Evolutionary conservation across 2,113 vertebrate species (phyloP).

Genomic region (Turdus rufiventris): DNA sequence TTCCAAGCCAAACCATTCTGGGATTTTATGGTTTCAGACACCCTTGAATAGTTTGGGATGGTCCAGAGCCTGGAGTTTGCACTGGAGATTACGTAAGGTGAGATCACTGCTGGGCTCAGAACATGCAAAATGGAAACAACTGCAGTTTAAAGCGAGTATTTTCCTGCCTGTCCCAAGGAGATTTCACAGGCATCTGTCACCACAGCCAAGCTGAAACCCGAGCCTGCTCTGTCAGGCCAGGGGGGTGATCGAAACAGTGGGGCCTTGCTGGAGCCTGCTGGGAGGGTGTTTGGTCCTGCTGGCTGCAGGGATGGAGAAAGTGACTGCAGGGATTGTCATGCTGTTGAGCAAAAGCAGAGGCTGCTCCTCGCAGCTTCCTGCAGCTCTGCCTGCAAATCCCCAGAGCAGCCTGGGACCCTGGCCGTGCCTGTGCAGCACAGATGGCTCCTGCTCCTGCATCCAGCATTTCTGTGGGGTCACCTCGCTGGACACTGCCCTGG

Average conservation of each 20-base stretch:
- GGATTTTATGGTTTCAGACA: conserved; percentile 5
- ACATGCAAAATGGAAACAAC: conserved; percentile 15
- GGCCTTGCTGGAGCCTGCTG: conserved; percentile 8
- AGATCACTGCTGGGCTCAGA: conserved; percentile 41
- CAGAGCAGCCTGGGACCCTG: not conserved
- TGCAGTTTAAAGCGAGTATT: not conserved
- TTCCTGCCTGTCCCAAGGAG: conserved; percentile 1
- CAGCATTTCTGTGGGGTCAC: not conserved
- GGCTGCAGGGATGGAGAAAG: conserved; percentile 9
- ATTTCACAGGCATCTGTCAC: conserved; percentile 21
- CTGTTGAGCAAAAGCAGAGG: conserved; percentile 36
- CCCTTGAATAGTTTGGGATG: not conserved
- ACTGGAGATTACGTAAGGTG: conserved; percentile 25
- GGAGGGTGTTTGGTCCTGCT: not conserved
- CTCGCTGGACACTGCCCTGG: rapidly evolving
- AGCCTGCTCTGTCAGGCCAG: not conserved
- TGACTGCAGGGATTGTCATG: conserved; percentile 1
- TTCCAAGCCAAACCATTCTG: not conserved
- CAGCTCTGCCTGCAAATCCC: conserved; percentile 1
- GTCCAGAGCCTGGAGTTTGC: not conserved
- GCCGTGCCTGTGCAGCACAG: not conserved
- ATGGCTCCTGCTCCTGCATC: not conserved
- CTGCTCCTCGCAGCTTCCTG: not conserved
- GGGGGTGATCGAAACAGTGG: not conserved
- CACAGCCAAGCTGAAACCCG: not conserved